Conservation (phyloP, 2,888 invertebrate species). For the Oxytorus armatus region DNA sequence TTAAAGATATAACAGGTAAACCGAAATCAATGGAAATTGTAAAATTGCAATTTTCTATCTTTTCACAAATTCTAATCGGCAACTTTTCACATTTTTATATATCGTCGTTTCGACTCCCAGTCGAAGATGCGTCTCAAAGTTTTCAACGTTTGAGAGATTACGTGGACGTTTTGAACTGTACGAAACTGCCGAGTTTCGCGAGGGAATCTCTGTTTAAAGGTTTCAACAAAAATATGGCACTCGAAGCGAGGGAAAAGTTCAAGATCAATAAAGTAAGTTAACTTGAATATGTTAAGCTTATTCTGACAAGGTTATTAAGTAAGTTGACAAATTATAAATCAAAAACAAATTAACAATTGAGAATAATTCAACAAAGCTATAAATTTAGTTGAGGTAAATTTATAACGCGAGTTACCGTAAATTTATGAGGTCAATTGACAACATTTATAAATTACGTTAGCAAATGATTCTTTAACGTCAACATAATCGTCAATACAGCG, state of each 20-base stretch:
- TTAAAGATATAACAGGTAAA: conserved; percentile 90
- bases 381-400: background rate
- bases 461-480: too few relatives aligned
- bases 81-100: background rate
- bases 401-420: background rate
- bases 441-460: too few relatives aligned
- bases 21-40: background rate
- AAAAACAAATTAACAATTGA: too few relatives aligned
- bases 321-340: too few relatives aligned
- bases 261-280: conserved; percentile 87
- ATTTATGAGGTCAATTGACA: background rate
- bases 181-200: conserved; percentile 89
- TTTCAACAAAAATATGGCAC: conserved; percentile 90
- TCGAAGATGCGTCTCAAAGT: conserved; percentile 97
- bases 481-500: background rate
- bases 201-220: conserved; percentile 89
- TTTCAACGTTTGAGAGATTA: conserved; percentile 96
- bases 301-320: background rate
- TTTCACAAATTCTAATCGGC: background rate
- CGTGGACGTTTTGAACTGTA: conserved; percentile 92
- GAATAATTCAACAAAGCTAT: background rate
- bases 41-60: background rate
- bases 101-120: conserved; percentile 84
- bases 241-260: conserved; percentile 89
- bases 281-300: background rate